Conservation (phyloP, 1,140 invertebrate genomes). For the Polypedilum pembai region DNA sequence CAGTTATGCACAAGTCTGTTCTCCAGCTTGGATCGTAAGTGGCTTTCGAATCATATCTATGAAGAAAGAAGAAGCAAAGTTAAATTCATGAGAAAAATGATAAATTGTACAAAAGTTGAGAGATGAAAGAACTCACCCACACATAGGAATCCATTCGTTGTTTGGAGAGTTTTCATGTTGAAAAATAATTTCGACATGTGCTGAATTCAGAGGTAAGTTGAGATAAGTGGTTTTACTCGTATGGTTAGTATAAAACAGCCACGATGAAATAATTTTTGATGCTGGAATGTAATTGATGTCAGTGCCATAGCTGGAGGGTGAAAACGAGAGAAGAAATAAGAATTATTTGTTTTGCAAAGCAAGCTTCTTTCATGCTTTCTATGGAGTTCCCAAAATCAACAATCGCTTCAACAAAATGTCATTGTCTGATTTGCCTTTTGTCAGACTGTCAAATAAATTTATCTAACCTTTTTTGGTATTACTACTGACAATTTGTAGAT, state of each 20-base stretch:
- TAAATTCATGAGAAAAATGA: not conserved
- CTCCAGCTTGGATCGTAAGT: constrained; percentile 44
- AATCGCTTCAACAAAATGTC: too few species aligned
- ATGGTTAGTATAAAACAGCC: constrained; percentile 43
- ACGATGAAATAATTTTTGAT: constrained; percentile 52
- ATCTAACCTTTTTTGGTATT: too few species aligned
- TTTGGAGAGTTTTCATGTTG: constrained; percentile 41
- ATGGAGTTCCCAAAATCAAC: too few species aligned
- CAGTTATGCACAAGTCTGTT: constrained; percentile 47
- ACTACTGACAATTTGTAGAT: too few species aligned
- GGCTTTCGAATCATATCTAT: constrained; percentile 42
- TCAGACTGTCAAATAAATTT: too few species aligned
- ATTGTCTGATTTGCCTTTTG: too few species aligned
- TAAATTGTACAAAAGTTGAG: too few species aligned
- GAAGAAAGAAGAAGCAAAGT: not conserved
- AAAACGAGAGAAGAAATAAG: constrained; percentile 32
- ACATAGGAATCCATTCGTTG: constrained; percentile 42
- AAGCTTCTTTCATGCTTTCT: too few species aligned
- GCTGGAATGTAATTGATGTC: constrained; percentile 59
- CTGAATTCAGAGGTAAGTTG: constrained; percentile 40
- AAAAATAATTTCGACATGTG: constrained; percentile 43
- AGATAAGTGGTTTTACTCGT: constrained; percentile 39
- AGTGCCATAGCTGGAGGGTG: constrained; percentile 49
- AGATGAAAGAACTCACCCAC: constrained; percentile 35
- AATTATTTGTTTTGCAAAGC: constrained; percentile 29